Conservation (phyloP, 1,140 invertebrate genomes). For the Babylonia areolata region DNA sequence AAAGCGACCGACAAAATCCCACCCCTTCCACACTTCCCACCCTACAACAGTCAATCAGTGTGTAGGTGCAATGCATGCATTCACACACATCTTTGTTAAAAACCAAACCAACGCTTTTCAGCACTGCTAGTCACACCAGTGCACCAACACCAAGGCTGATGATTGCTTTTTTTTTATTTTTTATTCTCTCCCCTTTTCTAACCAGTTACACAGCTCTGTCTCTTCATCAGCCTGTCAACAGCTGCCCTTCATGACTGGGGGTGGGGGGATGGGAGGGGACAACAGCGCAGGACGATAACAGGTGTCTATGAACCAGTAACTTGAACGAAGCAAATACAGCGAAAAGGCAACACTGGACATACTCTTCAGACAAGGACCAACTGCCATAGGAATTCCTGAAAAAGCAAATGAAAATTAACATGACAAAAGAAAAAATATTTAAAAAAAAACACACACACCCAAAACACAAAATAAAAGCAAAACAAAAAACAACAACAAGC, state of each 20-base stretch:
- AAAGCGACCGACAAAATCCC: too few relatives aligned
- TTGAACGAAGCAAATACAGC: background rate
- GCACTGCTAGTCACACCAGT: too few relatives aligned
- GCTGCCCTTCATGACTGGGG: background rate
- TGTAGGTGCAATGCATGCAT: too few relatives aligned
- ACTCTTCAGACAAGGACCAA: slow-evolving; percentile 6
- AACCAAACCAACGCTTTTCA: too few relatives aligned
- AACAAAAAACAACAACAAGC: too few relatives aligned
- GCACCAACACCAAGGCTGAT: too few relatives aligned
- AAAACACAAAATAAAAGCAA: too few relatives aligned
- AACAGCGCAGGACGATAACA: background rate
- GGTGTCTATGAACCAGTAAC: background rate
- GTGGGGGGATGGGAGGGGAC: too few relatives aligned
- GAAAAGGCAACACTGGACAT: background rate
- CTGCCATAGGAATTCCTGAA: slow-evolving; percentile 17
- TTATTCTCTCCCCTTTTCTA: background rate
- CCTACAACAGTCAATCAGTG: too few relatives aligned
- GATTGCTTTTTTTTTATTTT: too few relatives aligned
- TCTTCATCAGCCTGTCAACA: background rate
- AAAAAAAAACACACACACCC: background rate
- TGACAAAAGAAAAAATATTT: background rate
- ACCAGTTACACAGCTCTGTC: background rate
- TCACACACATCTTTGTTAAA: too few relatives aligned
- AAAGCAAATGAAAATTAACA: background rate
- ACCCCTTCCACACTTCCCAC: too few relatives aligned